These are phyloP conservation scores for Speoplatyrhinus poulsoni DNA, from an alignment of 2,113 vertebrate species.

Conservation along the genomic window DNA sequence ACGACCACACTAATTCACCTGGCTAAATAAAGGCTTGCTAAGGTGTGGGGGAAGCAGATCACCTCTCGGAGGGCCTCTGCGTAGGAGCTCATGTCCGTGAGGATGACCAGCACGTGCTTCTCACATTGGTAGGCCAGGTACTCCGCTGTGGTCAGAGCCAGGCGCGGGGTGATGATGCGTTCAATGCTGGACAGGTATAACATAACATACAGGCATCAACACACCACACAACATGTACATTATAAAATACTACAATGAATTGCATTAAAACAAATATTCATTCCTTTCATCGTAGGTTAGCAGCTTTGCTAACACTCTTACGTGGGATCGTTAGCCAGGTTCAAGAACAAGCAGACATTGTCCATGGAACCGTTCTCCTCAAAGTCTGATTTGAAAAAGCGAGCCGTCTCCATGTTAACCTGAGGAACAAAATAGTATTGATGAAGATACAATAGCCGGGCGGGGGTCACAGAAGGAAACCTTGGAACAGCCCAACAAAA, in stretches of 20 bases:
- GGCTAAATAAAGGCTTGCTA: background rate
- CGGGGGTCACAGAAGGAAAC: background rate
- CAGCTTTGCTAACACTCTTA: constrained; percentile 46
- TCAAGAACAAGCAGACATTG: constrained; percentile 84
- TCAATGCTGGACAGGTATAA: constrained; percentile 70
- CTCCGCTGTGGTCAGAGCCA: constrained; percentile 80
- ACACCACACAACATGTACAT: too few species aligned
- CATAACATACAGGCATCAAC: too few species aligned
- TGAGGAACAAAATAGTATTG: constrained; percentile 25
- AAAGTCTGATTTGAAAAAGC: constrained; percentile 84
- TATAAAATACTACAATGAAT: too few species aligned
- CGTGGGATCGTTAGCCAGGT: constrained; percentile 84
- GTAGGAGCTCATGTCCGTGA: constrained; percentile 85
- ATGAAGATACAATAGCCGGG: background rate
- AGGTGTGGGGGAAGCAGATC: background rate
- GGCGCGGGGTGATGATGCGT: constrained; percentile 82
- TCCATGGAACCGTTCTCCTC: constrained; percentile 86
- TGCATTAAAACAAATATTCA: too few species aligned
- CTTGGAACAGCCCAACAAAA: constrained; percentile 6
- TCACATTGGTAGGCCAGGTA: constrained; percentile 85
- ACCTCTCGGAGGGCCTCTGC: constrained; percentile 84
- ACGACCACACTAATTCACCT: too few species aligned
- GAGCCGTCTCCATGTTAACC: constrained; percentile 86
- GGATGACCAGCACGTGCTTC: constrained; percentile 83
- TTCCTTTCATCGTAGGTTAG: background rate